phyloP scores from a whole-genome alignment of 2,888 invertebrate genomes.

The Hecatera dysodea region DNA sequence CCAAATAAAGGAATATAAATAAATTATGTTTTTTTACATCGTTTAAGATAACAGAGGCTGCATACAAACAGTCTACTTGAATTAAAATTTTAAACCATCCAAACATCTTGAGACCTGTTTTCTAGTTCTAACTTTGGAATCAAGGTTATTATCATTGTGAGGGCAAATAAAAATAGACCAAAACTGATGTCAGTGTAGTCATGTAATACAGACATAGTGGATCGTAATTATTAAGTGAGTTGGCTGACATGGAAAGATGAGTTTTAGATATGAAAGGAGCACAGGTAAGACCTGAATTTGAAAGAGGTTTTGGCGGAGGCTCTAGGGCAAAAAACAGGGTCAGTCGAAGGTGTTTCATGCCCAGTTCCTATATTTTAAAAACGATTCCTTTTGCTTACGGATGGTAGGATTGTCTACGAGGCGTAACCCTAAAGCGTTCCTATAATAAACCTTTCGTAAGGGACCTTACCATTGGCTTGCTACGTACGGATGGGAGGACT shows the following conservation, averaged over 20 bases:
- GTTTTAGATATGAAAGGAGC: constrained; percentile 3
- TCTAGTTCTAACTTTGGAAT: constrained; percentile 15
- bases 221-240: neutral
- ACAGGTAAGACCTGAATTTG: neutral
- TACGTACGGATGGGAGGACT: too few relatives aligned
- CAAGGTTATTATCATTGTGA: constrained; percentile 37
- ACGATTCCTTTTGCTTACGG: too few relatives aligned
- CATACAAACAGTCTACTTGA: constrained; percentile 5
- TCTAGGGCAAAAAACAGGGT: too few relatives aligned
- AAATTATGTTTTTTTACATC: neutral
- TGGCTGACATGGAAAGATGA: neutral
- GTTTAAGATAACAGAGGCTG: neutral
- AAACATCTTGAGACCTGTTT: constrained; percentile 17
- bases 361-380: too few relatives aligned
- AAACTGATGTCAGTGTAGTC: neutral
- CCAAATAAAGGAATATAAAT: neutral
- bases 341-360: too few relatives aligned
- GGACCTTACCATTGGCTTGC: too few relatives aligned
- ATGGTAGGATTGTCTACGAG: too few relatives aligned
- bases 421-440: too few relatives aligned
- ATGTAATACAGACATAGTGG: neutral
- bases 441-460: too few relatives aligned
- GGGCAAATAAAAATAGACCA: constrained; percentile 37
- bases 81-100: neutral
- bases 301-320: neutral